Conservation (phyloP, 2,113 vertebrate genomes). For the Tupaia chinensis region DNA sequence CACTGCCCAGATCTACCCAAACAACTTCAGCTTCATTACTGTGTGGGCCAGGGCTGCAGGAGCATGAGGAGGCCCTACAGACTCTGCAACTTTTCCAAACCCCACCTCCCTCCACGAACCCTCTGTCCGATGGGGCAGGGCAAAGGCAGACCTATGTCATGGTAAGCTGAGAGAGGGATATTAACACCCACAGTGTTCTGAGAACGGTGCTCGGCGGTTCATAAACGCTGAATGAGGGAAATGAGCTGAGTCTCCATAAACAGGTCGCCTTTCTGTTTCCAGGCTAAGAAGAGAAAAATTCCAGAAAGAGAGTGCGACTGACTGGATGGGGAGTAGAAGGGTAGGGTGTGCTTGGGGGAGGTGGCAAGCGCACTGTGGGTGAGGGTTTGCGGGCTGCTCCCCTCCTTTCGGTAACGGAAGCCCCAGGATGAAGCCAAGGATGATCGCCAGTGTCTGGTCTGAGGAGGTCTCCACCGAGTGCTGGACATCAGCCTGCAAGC, state of each 20-base stretch:
- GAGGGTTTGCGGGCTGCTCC: background rate
- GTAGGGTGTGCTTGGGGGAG: too few relatives aligned
- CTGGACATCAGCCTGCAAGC: background rate
- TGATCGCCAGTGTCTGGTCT: too few relatives aligned
- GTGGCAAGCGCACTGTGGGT: background rate
- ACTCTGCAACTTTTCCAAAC: too few relatives aligned
- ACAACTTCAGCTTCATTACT: background rate
- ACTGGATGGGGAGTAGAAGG: background rate
- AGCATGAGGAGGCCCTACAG: too few relatives aligned
- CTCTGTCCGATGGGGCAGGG: too few relatives aligned
- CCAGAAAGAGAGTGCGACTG: background rate
- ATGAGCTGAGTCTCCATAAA: background rate
- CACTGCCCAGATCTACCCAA: background rate
- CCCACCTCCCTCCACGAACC: too few relatives aligned
- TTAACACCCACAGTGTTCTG: fast-evolving
- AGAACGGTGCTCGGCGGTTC: background rate
- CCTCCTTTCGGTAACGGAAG: background rate
- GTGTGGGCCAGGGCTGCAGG: too few relatives aligned
- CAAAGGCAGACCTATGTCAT: too few relatives aligned
- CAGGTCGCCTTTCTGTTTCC: background rate
- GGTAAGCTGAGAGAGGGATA: background rate
- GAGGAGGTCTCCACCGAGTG: background rate
- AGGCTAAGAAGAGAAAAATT: background rate
- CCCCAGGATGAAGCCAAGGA: background rate
- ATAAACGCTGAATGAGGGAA: background rate